Evolutionary conservation across 2,888 invertebrate species (phyloP).

Genomic region (Boloria selene): DNA sequence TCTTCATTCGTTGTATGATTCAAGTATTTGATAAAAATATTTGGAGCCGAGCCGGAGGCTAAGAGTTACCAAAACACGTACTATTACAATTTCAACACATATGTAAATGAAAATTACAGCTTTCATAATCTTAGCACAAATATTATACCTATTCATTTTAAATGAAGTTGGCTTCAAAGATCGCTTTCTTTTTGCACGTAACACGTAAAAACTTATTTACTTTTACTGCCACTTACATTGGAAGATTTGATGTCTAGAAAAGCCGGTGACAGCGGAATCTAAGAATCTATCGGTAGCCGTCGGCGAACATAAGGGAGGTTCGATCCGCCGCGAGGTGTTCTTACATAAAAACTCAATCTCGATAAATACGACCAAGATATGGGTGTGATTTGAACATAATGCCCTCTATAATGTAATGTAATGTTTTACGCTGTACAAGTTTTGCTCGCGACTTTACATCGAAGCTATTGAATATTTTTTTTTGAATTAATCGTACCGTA

Average conservation of each 20-base stretch:
- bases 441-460: neutral
- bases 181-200: neutral
- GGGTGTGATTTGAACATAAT: slow-evolving; percentile 17
- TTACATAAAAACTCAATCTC: slow-evolving; percentile 60
- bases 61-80: too few relatives aligned
- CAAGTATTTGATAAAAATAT: too few relatives aligned
- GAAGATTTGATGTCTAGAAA: slow-evolving; percentile 63
- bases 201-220: slow-evolving; percentile 41
- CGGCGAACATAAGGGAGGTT: slow-evolving; percentile 37
- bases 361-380: slow-evolving; percentile 17
- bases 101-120: too few relatives aligned
- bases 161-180: neutral
- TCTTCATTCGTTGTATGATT: too few relatives aligned
- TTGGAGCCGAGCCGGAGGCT: too few relatives aligned
- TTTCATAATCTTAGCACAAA: too few relatives aligned
- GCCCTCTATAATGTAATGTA: slow-evolving; percentile 4
- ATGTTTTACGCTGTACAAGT: neutral
- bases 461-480: too few relatives aligned
- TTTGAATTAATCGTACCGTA: too few relatives aligned
- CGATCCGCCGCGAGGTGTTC: slow-evolving; percentile 59
- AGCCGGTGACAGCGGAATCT: slow-evolving; percentile 65
- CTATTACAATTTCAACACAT: too few relatives aligned
- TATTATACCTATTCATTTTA: too few relatives aligned
- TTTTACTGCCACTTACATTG: slow-evolving; percentile 69
- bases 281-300: slow-evolving; percentile 49